Evolutionary conservation across 1,140 invertebrate genomes (phyloP).

Genomic region (Apis mellifera): DNA sequence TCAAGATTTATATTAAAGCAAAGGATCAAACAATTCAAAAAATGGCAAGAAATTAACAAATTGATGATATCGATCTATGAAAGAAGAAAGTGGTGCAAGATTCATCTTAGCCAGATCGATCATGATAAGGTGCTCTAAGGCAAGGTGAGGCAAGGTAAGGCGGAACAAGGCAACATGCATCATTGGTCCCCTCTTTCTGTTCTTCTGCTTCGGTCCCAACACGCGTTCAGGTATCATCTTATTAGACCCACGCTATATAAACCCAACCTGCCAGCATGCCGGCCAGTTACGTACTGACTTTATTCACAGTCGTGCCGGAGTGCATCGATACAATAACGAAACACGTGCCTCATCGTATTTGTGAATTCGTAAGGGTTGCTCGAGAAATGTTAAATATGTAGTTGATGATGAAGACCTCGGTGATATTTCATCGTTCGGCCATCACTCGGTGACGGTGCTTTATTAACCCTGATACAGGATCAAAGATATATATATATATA

Average conservation of each 20-base stretch:
- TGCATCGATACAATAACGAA: constrained; percentile 45
- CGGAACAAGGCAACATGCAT: constrained; percentile 51
- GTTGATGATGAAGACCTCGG: not conserved
- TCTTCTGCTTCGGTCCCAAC: constrained; percentile 46
- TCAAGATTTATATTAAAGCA: not conserved
- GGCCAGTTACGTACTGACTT: constrained; percentile 78
- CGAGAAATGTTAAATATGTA: not conserved
- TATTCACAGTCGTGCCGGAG: constrained; percentile 71
- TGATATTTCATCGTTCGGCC: constrained; percentile 22
- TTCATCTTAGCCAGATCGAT: constrained; percentile 49
- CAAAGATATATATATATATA: not conserved
- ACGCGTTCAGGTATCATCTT: constrained; percentile 77
- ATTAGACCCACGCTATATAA: constrained; percentile 81
- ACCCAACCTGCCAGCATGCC: constrained; percentile 75
- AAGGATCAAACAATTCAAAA: not conserved
- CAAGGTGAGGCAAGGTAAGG: constrained; percentile 67
- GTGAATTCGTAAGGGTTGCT: constrained; percentile 29
- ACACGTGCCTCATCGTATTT: constrained; percentile 29
- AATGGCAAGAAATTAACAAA: not conserved
- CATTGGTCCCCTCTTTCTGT: constrained; percentile 52
- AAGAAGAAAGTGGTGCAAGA: constrained; percentile 28
- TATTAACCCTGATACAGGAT: not conserved
- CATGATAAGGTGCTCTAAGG: constrained; percentile 65
- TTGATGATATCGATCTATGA: not conserved
- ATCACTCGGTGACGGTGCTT: constrained; percentile 21